phyloP scores from a whole-genome alignment of 2,888 invertebrate genomes.

The Proisotoma minuta region DNA sequence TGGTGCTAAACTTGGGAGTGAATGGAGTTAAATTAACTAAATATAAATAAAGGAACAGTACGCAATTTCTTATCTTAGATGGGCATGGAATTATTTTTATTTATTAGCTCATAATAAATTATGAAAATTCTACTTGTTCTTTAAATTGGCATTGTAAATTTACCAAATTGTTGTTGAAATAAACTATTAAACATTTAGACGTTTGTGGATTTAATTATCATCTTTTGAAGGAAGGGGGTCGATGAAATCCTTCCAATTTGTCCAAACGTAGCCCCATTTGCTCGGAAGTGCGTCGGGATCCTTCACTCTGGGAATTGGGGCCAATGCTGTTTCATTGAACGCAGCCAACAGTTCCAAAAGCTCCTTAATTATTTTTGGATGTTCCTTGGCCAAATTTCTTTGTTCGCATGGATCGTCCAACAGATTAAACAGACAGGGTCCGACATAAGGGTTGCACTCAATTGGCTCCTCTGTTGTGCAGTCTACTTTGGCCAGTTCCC shows the following conservation, averaged over 20 bases:
- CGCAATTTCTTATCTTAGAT: no score
- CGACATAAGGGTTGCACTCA: slow-evolving; percentile 61
- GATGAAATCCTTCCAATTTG: slow-evolving; percentile 47
- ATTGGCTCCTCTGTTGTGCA: slow-evolving; percentile 6
- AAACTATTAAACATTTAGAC: no score
- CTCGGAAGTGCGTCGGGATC: slow-evolving; percentile 52
- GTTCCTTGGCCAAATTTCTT: slow-evolving; percentile 61
- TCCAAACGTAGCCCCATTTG: slow-evolving; percentile 51
- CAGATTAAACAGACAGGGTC: slow-evolving; percentile 77
- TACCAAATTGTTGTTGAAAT: no score
- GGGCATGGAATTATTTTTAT: no score
- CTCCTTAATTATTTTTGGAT: slow-evolving; percentile 49
- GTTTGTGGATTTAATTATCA: no score
- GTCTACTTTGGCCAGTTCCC: slow-evolving; percentile 15
- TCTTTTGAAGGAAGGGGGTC: no score
- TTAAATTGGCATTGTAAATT: no score
- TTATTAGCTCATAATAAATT: no score
- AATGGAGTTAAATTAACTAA: no score
- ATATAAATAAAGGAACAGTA: no score
- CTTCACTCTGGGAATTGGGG: slow-evolving; percentile 50
- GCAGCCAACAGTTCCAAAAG: slow-evolving; percentile 47
- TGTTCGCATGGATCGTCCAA: slow-evolving; percentile 79
- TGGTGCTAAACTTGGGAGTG: no score
- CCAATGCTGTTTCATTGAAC: slow-evolving; percentile 50
- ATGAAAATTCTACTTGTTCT: no score